These are phyloP conservation scores for Sparus aurata DNA, from an alignment of 2,797 vertebrate genomes.

Conservation along the genomic window DNA sequence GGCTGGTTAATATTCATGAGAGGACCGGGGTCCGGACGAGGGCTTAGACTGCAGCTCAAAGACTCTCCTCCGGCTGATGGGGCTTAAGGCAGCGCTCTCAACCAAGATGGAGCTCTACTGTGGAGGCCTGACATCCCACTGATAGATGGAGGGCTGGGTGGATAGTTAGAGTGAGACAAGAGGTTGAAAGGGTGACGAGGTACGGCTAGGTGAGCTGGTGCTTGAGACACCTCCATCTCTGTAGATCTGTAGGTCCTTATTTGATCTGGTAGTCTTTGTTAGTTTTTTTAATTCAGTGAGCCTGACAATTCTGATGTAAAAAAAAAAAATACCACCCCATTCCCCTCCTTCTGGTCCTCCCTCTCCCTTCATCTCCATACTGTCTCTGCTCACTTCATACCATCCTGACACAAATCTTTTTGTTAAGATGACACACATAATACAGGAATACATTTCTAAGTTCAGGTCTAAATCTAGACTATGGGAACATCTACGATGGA, in stretches of 20 bases:
- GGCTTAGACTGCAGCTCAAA: constrained; percentile 84
- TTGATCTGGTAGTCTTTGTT: background rate
- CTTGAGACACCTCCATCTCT: background rate
- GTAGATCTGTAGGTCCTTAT: background rate
- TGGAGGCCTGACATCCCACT: constrained; percentile 57
- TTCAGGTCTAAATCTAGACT: background rate
- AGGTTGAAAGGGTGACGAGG: background rate
- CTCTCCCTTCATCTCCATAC: background rate
- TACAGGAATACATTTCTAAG: background rate
- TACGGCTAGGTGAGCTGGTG: background rate
- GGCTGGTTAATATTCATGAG: constrained; percentile 97
- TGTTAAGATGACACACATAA: no score
- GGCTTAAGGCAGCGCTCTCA: constrained; percentile 75
- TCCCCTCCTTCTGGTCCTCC: background rate
- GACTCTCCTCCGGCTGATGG: constrained; percentile 74
- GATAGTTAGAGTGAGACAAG: constrained; percentile 22
- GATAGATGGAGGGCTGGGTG: constrained; percentile 50
- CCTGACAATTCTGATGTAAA: background rate
- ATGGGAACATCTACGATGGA: background rate
- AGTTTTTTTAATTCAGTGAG: background rate
- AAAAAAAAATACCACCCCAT: background rate
- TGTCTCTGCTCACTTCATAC: background rate
- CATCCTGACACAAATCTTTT: background rate
- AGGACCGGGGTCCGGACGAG: constrained; percentile 76
- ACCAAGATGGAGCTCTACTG: constrained; percentile 62